Base-by-base conservation (phyloP, 2,888 invertebrate species). In the Coleophora flavipennella region DNA sequence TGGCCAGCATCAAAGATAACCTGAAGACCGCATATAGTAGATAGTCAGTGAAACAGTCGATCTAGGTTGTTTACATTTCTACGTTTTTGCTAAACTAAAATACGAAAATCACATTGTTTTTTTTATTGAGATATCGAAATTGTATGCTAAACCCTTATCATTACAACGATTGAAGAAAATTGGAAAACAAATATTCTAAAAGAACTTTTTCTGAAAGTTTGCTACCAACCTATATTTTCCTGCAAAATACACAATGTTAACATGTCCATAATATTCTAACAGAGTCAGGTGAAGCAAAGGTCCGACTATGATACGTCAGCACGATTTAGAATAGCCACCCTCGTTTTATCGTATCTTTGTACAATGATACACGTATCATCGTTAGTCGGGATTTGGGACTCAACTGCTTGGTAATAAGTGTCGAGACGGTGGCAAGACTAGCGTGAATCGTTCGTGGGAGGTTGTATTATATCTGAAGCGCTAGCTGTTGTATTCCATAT, bases 221-320 rank as follows among this genome's bases (percentile, higher is more conserved):
- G 11, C 10, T 29, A n/a, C 3, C 8, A 6, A 6, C 11, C 3
- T 11, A 9, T 29, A 29, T 8, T 29, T 29, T n/a, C n/a, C n/a
- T n/a, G n/a, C n/a, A n/a, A n/a, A n/a, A n/a, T n/a, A 29, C 10
- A n/a, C n/a, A 29, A 29, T 25, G 25, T 14, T 10, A 34, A n/a
- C 62, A 45, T 61, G 58, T 77, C 78, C 74, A 45, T 53, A 44
- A 50, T 56, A 59, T 48, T 48, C 57, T 48, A 59, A 63, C 66
- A 51, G 57, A 61, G 65, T 77, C 80, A 80, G 80, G 80, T 80
- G 72, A 78, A 65, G 53, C 66, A 51, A 67, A 69, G 71, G 70
- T 75, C 69, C 69, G 52, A 63, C 65, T 67, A 70, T 75, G 72
- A 74, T 73, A 73, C 74, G 80, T 80, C 80, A 80, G 80, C 79